Conservation (phyloP, 2,113 vertebrate genomes). For the Alethe castanea region DNA sequence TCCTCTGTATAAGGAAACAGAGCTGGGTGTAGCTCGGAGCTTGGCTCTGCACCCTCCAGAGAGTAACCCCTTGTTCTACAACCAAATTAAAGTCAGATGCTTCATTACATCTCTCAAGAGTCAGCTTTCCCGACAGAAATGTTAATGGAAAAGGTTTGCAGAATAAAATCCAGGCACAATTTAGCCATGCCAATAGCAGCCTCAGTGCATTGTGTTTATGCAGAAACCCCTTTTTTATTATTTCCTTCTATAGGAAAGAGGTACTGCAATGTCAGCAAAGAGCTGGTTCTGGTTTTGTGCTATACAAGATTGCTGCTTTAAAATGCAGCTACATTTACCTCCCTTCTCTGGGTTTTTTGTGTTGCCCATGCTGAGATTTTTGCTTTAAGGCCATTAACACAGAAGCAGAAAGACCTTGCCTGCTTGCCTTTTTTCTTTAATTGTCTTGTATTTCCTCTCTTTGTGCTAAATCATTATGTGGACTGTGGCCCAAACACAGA, state of each 20-base stretch:
- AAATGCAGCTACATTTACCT: background rate
- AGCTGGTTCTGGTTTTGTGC: background rate
- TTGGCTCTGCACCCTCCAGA: background rate
- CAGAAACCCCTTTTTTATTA: background rate
- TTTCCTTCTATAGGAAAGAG: slow-evolving; percentile 43
- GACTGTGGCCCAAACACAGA: background rate
- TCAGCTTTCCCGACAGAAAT: slow-evolving; percentile 32
- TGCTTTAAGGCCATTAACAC: background rate
- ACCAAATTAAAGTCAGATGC: slow-evolving; percentile 64
- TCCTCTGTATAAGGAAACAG: slow-evolving; percentile 33
- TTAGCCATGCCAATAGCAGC: slow-evolving; percentile 2
- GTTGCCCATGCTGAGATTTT: background rate
- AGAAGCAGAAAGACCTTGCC: background rate
- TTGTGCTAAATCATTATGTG: background rate
- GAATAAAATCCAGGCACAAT: slow-evolving; percentile 46
- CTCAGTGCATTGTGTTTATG: slow-evolving; percentile 29
- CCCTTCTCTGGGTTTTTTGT: background rate
- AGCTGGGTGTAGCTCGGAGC: slow-evolving; percentile 35
- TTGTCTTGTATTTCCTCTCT: background rate
- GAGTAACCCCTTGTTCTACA: slow-evolving; percentile 39
- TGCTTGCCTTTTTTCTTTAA: background rate
- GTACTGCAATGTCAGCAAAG: background rate
- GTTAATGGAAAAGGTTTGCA: slow-evolving; percentile 50
- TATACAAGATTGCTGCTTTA: background rate
- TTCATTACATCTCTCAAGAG: slow-evolving; percentile 8